A percentile compares a stretch with the other conserved stretches of the same genome.
These are phyloP conservation scores for Scotopteryx bipunctaria DNA, from an alignment of 2,888 invertebrate genomes.

Conservation along the genomic window DNA sequence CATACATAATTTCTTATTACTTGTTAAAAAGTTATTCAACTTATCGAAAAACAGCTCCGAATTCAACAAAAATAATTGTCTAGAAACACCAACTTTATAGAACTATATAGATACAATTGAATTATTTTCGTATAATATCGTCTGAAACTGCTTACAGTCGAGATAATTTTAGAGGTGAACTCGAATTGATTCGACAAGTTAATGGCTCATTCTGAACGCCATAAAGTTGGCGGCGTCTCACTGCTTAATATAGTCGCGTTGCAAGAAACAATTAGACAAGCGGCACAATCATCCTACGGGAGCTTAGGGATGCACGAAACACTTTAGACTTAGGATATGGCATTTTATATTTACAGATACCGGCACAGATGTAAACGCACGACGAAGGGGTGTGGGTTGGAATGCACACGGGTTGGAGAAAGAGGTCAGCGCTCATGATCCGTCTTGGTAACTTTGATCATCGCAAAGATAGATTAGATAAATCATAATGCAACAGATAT, in stretches of 20 bases:
- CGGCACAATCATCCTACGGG: slow-evolving; percentile 71
- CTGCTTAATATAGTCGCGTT: slow-evolving; percentile 80
- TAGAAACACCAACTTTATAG: slow-evolving; percentile 3
- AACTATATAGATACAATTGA: slow-evolving; percentile 21
- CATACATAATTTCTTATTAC: too few relatives aligned
- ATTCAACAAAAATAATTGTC: neutral
- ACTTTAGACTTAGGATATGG: slow-evolving; percentile 49
- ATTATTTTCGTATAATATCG: slow-evolving; percentile 18
- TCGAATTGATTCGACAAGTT: slow-evolving; percentile 79
- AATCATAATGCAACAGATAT: too few relatives aligned
- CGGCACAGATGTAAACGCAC: too few relatives aligned
- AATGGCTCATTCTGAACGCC: slow-evolving; percentile 79
- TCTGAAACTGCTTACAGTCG: slow-evolving; percentile 34
- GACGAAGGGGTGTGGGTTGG: too few relatives aligned
- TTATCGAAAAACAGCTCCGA: too few relatives aligned
- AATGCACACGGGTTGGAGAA: too few relatives aligned
- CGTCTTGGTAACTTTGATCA: too few relatives aligned
- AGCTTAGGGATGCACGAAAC: slow-evolving; percentile 42
- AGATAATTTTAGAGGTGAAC: slow-evolving; percentile 64
- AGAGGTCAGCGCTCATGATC: too few relatives aligned
- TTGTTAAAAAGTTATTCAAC: too few relatives aligned
- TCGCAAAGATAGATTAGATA: too few relatives aligned
- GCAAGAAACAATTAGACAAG: slow-evolving; percentile 82
- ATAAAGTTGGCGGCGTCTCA: slow-evolving; percentile 76
- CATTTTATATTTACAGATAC: slow-evolving; percentile 26